A percentile compares a stretch with the other conserved stretches of the same genome.
Conservation (phyloP, 2,888 invertebrate species). For the Eupithecia tripunctaria region DNA sequence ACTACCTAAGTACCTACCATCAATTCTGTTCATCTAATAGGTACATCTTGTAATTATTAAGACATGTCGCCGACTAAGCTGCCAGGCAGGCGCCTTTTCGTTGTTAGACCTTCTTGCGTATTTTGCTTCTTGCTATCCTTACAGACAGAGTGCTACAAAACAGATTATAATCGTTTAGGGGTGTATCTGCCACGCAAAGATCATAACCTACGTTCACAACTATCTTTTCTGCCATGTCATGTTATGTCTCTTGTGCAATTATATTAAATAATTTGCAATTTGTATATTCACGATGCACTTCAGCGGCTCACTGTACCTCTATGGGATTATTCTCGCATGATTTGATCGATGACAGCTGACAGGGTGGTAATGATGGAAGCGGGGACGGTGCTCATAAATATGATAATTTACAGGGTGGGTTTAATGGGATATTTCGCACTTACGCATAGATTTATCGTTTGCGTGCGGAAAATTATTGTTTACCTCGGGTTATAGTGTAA, state of each 20-base stretch:
- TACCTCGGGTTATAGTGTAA: not conserved
- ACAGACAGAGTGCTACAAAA: not conserved
- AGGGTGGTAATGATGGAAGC: constrained; percentile 24
- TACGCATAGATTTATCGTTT: constrained; percentile 11
- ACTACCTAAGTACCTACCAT: no score
- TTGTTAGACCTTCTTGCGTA: no score
- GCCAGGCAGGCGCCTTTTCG: no score
- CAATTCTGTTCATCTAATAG: no score
- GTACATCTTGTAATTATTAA: no score
- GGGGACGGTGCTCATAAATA: constrained; percentile 24
- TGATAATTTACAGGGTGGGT: constrained; percentile 24
- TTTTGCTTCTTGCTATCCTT: no score
- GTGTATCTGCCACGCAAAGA: not conserved
- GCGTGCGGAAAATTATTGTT: constrained; percentile 8
- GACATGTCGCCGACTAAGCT: no score
- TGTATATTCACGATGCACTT: not conserved
- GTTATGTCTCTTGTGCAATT: not conserved
- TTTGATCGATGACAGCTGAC: constrained; percentile 31
- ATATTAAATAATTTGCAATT: not conserved
- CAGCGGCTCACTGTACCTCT: not conserved
- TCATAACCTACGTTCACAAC: no score
- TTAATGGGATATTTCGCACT: constrained; percentile 22
- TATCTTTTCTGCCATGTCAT: no score
- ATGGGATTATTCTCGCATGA: constrained; percentile 19
- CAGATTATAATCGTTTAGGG: not conserved